A percentile compares a stretch with the other conserved stretches of the same genome.
Conservation (phyloP, 2,113 vertebrate species). For the Telmatochromis bifrenatus region DNA sequence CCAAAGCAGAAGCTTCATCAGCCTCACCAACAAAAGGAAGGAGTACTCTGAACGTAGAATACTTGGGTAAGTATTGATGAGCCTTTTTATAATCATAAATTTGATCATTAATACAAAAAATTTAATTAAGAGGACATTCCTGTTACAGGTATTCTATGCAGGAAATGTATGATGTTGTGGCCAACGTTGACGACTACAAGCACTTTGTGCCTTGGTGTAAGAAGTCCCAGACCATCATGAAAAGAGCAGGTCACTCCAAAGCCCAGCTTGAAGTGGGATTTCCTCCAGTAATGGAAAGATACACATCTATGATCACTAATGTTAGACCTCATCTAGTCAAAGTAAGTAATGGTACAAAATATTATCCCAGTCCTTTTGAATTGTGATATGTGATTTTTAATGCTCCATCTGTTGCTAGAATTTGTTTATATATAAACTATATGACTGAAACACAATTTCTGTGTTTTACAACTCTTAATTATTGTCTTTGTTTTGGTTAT, state of each 20-base stretch:
- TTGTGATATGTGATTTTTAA: background rate
- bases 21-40: conserved; percentile 85
- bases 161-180: conserved; percentile 92
- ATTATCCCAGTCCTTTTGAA: background rate
- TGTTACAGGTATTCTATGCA: conserved; percentile 85
- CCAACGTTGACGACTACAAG: conserved; percentile 93
- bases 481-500: background rate
- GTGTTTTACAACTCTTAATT: background rate
- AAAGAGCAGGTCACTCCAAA: conserved; percentile 79
- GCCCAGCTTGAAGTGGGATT: conserved; percentile 93
- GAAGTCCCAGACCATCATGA: conserved; percentile 84
- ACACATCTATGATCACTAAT: conserved; percentile 87
- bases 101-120: too few relatives aligned
- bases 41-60: conserved; percentile 91
- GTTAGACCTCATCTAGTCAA: conserved; percentile 92
- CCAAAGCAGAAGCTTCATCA: conserved; percentile 81
- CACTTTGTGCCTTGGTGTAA: conserved; percentile 94
- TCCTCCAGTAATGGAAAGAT: conserved; percentile 84
- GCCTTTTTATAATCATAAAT: background rate
- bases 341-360: conserved; percentile 61
- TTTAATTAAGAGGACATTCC: background rate
- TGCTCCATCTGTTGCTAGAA: background rate
- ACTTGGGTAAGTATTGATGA: conserved; percentile 76
- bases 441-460: background rate
- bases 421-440: background rate